phyloP scores from a whole-genome alignment of 1,140 invertebrate species.

The Drosophila funebris region DNA sequence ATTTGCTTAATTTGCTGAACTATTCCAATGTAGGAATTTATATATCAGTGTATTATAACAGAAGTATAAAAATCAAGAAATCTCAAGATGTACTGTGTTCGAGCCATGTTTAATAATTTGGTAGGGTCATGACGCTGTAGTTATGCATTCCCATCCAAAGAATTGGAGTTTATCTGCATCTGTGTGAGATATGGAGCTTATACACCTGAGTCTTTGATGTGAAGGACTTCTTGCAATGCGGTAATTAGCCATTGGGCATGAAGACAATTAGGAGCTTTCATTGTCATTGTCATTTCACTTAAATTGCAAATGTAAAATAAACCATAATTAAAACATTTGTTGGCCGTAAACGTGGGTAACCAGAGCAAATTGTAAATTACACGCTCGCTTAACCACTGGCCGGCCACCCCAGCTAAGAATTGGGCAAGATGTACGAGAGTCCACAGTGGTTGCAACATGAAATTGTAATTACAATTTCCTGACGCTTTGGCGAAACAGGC shows the following conservation, averaged over 20 bases:
- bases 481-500: conserved; percentile 26
- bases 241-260: conserved; percentile 11
- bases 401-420: conserved; percentile 63
- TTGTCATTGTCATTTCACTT: conserved; percentile 35
- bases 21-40: too few relatives aligned
- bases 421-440: conserved; percentile 44
- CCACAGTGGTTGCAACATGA: conserved; percentile 70
- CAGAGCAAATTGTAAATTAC: conserved; percentile 75
- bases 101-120: too few relatives aligned
- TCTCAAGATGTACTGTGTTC: too few relatives aligned
- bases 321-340: conserved; percentile 70
- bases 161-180: neutral
- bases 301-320: conserved; percentile 60
- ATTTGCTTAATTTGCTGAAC: too few relatives aligned
- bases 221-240: neutral
- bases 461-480: conserved; percentile 77
- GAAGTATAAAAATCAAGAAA: too few relatives aligned
- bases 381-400: conserved; percentile 77
- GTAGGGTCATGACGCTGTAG: too few relatives aligned
- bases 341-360: conserved; percentile 47
- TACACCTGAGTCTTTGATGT: conserved; percentile 2
- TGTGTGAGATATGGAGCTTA: neutral
- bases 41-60: too few relatives aligned
- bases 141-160: too few relatives aligned
- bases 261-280: conserved; percentile 31